These are phyloP conservation scores for Callimorpha dominula DNA, from an alignment of 2,888 invertebrate species.

Conservation along the genomic window DNA sequence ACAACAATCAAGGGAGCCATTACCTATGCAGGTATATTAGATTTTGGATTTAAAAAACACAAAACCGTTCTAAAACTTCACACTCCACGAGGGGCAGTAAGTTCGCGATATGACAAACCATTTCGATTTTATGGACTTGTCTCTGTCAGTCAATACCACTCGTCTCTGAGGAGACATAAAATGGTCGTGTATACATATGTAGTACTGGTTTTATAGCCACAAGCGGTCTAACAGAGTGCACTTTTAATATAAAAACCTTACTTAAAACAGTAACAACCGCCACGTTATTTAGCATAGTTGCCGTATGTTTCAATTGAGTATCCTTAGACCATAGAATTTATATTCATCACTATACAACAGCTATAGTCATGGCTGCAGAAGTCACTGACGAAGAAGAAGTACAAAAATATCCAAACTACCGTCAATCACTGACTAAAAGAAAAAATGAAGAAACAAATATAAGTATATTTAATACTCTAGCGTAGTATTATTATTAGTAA, in stretches of 20 bases:
- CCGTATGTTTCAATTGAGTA: no score
- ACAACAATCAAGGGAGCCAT: neutral
- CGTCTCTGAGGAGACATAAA: conserved; percentile 2
- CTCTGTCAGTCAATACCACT: neutral
- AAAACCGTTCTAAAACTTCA: neutral
- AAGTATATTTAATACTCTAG: no score
- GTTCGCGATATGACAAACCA: neutral
- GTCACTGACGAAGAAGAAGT: no score
- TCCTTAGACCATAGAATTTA: no score
- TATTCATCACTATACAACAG: no score
- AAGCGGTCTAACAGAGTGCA: neutral
- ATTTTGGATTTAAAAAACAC: neutral
- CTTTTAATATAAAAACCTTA: neutral
- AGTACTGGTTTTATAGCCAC: neutral
- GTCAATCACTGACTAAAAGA: no score
- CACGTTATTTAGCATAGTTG: neutral
- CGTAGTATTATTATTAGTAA: no score
- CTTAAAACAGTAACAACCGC: neutral
- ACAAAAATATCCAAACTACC: no score
- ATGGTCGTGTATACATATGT: neutral
- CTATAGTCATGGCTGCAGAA: no score
- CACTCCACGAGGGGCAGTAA: no score
- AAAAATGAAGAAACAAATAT: no score
- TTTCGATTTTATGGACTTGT: conserved; percentile 6
- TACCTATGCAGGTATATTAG: neutral